These are phyloP conservation scores for Semotilus atromaculatus DNA, from an alignment of 2,797 vertebrate genomes.

Conservation along the genomic window DNA sequence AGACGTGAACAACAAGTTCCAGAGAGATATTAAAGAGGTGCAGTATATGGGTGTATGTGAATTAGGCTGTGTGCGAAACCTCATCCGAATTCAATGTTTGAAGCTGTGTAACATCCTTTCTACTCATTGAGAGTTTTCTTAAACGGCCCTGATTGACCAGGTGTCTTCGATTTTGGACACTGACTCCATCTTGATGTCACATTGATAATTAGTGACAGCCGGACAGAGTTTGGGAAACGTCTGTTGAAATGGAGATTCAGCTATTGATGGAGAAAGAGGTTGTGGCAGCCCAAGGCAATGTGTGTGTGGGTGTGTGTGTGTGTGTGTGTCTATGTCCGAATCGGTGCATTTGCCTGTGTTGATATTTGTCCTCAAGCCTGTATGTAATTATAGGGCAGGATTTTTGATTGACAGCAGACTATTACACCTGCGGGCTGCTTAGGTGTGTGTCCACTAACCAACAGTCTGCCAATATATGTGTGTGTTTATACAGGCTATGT, in stretches of 20 bases:
- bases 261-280: conserved; percentile 1
- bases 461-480: neutral
- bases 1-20: conserved; percentile 97
- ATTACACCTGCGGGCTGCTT: conserved; percentile 4
- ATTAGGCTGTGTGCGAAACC: neutral
- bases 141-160: neutral
- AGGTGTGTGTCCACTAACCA: conserved; percentile 7
- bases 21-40: conserved; percentile 98
- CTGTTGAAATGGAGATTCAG: neutral
- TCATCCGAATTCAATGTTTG: neutral
- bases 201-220: conserved; percentile 1
- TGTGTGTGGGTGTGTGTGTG: neutral
- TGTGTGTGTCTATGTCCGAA: neutral
- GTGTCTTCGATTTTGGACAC: neutral
- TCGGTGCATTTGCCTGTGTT: conserved; percentile 9
- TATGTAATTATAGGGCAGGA: conserved; percentile 20
- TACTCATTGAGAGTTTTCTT: neutral
- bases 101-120: neutral
- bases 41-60: conserved; percentile 42
- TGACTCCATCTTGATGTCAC: conserved; percentile 13
- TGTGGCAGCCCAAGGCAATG: conserved; percentile 2
- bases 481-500: conserved; percentile 83
- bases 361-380: conserved; percentile 31
- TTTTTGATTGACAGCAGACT: conserved; percentile 38
- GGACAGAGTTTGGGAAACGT: conserved; percentile 18